Evolutionary conservation across 2,113 vertebrate species (phyloP), one percentile per base, ranked within the genome.

Genomic region (Podilymbus podiceps): DNA sequence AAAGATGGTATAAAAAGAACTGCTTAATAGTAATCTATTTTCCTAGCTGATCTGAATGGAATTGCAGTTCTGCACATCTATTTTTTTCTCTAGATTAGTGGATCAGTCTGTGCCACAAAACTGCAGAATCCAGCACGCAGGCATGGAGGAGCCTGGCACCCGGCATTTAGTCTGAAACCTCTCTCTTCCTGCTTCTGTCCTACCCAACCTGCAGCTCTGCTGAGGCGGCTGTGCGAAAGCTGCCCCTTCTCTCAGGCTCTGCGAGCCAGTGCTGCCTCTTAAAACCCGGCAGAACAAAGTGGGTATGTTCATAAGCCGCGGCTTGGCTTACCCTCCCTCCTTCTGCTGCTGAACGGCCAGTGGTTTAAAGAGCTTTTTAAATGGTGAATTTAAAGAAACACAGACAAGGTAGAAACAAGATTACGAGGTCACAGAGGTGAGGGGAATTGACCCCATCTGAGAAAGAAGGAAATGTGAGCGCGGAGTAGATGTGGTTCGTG

Each of bases 341-440:
- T 50, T 31, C 53, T 53, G 47, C 66, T 62, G 71, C 6, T 23
- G 84, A 53, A 49, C 0, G 3, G 28, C 53, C 28, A 64, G 27
- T 58, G 58, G 28, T 63, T 62, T 33, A 58, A 79, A 83, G 46
- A 76, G 38, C 12, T 87, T 86, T 77, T 81, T 20, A 68, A 94
- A 89, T 46, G 1, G 2, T 16, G 59, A 79, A 58, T 94, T 80
- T 91, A 90, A 90, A 73, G 88, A 69, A 83, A 78, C 42, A 49
- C 46, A 91, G 60, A 30, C 73, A 76, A 91, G 71, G 78, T 73
- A 85, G 50, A 84, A 95, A 85, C 59, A 90, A 76, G 82, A 94
- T 76, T 73, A 79, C 0, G 1, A 60, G 78, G 90, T 91, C 58
- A 63, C n/a, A 59, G 73, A 49, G 72, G 84, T 85, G 87, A 86